Evolutionary conservation across 2,113 vertebrate species (phyloP), one percentile per base, ranked within the genome.

Genomic region (Chlorodrepanis virens): DNA sequence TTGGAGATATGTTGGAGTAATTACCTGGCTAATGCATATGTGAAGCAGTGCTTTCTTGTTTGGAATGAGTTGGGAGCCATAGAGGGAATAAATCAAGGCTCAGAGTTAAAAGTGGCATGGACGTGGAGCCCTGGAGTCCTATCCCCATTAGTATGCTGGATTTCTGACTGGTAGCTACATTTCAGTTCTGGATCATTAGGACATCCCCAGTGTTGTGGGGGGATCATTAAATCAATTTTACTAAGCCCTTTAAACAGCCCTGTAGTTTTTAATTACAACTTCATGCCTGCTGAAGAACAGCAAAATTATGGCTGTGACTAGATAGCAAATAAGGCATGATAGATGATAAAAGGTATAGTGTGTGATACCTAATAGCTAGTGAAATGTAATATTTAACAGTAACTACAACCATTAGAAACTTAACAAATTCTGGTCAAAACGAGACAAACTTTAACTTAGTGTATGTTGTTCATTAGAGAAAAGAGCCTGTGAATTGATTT

Each of bases 181-280:
- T 80, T 86, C 86, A 89, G 21, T 45, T 52, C 14, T 75, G 52
- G 80, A 59, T 76, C 78, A 60, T 63, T 72, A 94, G 83, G 88
- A 83, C 54, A 68, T 87, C 83, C 56, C 77, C 6, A 2, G 42
- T 52, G 82, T 86, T 27, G 35, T 35, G 57, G 57, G n/a, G 35
- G 16, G 7, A 37, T 60, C 35, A 37, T 60, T 60, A 37, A 37
- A 60, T 60, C 45, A 67, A 1, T 91, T 79, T 96, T 90, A 54
- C 82, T 83, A 50, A 93, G 42, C 67, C 67, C 82, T 91, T 95
- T 87, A 87, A 95, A 70, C 64, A 96, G 54, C 47, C 42, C 27
- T 92, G 63, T 90, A 88, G 90, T 80, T 87, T 90, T 90, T 96
- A 91, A 95, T 96, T 94, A 91, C 0, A 3, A 47, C 82, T 87